Evolutionary conservation across 2,888 invertebrate species (phyloP).

Genomic region (Aleiodes leptofemur): DNA sequence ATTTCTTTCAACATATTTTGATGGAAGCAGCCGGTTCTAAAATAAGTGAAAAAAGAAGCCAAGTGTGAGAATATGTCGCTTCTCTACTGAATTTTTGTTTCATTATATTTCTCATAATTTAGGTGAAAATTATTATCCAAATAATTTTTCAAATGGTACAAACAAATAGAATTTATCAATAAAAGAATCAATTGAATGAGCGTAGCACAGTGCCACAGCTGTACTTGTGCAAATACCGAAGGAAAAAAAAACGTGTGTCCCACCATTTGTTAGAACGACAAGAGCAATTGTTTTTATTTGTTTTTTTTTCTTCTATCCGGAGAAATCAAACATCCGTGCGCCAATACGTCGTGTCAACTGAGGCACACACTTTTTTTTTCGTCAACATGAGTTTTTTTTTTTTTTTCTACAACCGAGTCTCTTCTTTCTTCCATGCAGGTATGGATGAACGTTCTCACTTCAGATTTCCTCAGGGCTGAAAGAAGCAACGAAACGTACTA

Average conservation of each 20-base stretch:
- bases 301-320: slow-evolving; percentile 19
- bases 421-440: not conserved
- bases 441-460: slow-evolving; percentile 21
- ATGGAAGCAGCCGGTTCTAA: too few species aligned
- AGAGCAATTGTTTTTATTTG: slow-evolving; percentile 43
- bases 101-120: slow-evolving; percentile 8
- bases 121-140: not conserved
- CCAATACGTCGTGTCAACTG: slow-evolving; percentile 24
- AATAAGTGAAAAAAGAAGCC: slow-evolving; percentile 1
- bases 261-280: slow-evolving; percentile 33
- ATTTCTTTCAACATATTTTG: not conserved
- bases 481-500: slow-evolving; percentile 53
- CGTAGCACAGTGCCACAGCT: slow-evolving; percentile 32
- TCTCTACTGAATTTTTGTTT: not conserved
- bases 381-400: slow-evolving; percentile 21
- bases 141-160: slow-evolving; percentile 7
- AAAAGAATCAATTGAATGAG: slow-evolving; percentile 23
- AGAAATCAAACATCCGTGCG: slow-evolving; percentile 43
- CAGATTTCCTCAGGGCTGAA: slow-evolving; percentile 37
- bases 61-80: not conserved
- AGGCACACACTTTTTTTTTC: slow-evolving; percentile 3
- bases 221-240: slow-evolving; percentile 41
- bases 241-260: slow-evolving; percentile 19
- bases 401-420: slow-evolving; percentile 1
- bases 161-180: slow-evolving; percentile 31